A percentile compares a stretch with the other conserved stretches of the same genome.
phyloP scores from a whole-genome alignment of 1,140 invertebrate species.

The Solen grandis region DNA sequence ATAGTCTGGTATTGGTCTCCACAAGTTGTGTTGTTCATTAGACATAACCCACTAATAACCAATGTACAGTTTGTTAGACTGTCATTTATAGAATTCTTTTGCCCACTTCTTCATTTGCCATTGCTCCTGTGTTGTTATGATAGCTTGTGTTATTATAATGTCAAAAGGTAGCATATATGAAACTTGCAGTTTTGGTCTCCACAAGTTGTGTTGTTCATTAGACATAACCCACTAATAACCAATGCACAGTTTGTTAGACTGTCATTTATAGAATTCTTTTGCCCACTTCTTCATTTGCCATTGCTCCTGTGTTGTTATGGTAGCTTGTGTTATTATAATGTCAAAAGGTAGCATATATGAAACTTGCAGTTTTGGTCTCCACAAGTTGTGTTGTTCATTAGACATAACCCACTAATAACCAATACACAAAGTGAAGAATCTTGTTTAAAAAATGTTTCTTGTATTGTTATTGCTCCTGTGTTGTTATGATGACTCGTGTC shows the following conservation, averaged over 20 bases:
- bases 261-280: no score
- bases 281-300: no score
- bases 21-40: no score
- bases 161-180: constrained; percentile 14
- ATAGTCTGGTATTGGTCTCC: no score
- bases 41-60: background rate
- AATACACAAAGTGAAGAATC: background rate
- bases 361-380: background rate
- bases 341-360: constrained; percentile 9
- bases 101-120: background rate
- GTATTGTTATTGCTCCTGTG: constrained; percentile 10
- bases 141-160: background rate
- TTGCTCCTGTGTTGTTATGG: constrained; percentile 16
- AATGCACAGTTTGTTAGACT: no score
- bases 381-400: background rate
- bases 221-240: background rate
- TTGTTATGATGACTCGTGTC: background rate
- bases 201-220: background rate
- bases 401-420: background rate
- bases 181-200: background rate
- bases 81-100: no score
- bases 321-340: background rate
- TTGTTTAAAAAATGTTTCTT: background rate
- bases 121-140: constrained; percentile 16
- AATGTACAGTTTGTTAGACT: background rate